Evolutionary conservation across 2,113 vertebrate species (phyloP).

Genomic region (Myrmecophaga tridactyla): DNA sequence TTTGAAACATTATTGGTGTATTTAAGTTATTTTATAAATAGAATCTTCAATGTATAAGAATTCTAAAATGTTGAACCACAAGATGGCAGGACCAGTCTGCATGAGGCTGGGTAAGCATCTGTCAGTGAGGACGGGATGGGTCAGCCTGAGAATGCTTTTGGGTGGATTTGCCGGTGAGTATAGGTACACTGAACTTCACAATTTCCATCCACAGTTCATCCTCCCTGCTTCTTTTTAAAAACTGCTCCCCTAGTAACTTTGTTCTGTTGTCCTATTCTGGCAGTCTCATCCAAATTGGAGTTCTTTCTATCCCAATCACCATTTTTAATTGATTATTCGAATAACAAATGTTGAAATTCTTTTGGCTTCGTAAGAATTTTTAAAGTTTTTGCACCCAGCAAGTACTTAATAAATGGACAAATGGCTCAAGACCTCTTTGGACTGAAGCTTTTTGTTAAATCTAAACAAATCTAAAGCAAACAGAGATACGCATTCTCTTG

Average conservation of each 20-base stretch:
- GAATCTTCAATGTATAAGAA: neutral
- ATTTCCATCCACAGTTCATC: neutral
- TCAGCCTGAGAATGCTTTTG: neutral
- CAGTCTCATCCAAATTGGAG: neutral
- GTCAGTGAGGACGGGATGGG: neutral
- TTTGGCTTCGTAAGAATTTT: neutral
- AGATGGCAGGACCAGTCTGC: neutral
- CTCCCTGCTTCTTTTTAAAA: neutral
- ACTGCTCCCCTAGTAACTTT: neutral
- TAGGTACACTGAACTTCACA: neutral
- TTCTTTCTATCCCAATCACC: neutral
- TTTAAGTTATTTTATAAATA: conserved; percentile 11
- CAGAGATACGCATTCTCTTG: neutral
- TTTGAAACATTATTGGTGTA: neutral
- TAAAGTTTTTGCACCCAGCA: neutral
- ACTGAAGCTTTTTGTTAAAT: conserved; percentile 2
- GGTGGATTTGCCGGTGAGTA: neutral
- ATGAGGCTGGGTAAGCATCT: neutral
- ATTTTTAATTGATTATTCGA: neutral
- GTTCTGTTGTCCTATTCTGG: neutral
- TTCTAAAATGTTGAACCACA: neutral
- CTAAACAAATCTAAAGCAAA: neutral
- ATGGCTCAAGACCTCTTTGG: conserved; percentile 9
- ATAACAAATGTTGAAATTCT: conserved; percentile 8
- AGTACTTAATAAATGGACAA: neutral